Percentiles rank a stretch among this genome's conserved stretches.
phyloP scores from a whole-genome alignment of 2,113 vertebrate genomes.

The Strix aluco region DNA sequence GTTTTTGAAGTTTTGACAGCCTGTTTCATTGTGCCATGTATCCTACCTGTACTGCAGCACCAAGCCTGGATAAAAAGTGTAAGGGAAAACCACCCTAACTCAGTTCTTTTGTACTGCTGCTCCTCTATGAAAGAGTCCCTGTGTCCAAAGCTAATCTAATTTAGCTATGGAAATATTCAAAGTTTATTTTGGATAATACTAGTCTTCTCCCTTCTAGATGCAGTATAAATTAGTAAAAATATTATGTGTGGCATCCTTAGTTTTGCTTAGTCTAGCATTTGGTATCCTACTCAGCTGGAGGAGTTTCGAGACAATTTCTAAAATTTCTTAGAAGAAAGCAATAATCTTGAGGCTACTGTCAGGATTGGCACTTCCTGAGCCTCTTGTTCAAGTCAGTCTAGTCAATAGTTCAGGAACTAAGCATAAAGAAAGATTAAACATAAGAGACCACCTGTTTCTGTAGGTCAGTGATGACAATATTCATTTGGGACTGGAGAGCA shows the following conservation, averaged over 20 bases:
- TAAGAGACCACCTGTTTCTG: constrained; percentile 19
- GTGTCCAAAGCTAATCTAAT: background rate
- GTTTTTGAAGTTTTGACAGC: background rate
- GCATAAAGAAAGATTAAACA: background rate
- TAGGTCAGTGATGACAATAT: background rate
- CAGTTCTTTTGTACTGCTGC: background rate
- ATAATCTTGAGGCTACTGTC: constrained; percentile 9
- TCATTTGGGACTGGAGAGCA: background rate
- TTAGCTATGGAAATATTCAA: background rate
- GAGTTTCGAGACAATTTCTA: constrained; percentile 5
- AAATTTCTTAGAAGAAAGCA: background rate
- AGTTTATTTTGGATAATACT: background rate
- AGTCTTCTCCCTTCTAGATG: background rate
- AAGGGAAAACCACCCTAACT: background rate
- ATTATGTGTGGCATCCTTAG: background rate
- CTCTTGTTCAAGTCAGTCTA: background rate
- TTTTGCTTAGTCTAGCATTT: background rate
- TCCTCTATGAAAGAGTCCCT: background rate
- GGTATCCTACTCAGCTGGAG: background rate
- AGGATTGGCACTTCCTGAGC: background rate
- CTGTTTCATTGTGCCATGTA: background rate
- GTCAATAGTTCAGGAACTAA: background rate
- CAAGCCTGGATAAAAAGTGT: background rate
- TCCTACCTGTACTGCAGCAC: background rate
- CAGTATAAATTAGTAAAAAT: background rate